Evolutionary conservation across 2,888 invertebrate species (phyloP).

Genomic region (Achlya flavicornis): DNA sequence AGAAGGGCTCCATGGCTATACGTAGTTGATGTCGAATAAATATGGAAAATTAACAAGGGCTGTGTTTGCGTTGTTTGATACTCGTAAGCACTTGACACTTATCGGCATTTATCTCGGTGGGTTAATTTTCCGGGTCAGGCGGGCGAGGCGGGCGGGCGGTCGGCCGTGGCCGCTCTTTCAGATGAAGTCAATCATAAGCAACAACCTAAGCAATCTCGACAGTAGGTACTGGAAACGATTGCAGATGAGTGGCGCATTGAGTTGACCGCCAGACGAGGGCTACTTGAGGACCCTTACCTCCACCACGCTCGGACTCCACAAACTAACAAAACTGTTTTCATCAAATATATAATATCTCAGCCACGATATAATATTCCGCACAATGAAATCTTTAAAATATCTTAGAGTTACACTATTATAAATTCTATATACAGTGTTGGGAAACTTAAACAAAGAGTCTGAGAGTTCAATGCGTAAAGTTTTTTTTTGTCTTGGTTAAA

Average conservation of each 20-base stretch:
- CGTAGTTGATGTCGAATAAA: background rate
- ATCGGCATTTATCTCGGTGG: slow-evolving; percentile 67
- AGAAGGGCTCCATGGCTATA: background rate
- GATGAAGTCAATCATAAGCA: slow-evolving; percentile 79
- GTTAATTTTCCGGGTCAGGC: slow-evolving; percentile 72
- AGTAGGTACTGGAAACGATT: slow-evolving; percentile 68
- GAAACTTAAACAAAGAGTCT: slow-evolving; percentile 31
- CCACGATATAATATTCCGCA: slow-evolving; percentile 37
- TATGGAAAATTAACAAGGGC: slow-evolving; percentile 20
- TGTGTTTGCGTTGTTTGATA: slow-evolving; percentile 41
- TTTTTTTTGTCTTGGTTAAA: slow-evolving; percentile 56
- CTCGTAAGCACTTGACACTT: slow-evolving; percentile 63
- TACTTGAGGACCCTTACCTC: slow-evolving; percentile 58
- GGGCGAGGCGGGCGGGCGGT: slow-evolving; percentile 38
- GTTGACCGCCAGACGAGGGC: slow-evolving; percentile 64
- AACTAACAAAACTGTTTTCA: slow-evolving; percentile 54
- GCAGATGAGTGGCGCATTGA: slow-evolving; percentile 70
- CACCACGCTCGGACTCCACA: slow-evolving; percentile 45
- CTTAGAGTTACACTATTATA: slow-evolving; percentile 30
- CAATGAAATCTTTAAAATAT: slow-evolving; percentile 31
- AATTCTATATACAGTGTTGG: slow-evolving; percentile 10
- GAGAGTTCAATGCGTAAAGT: slow-evolving; percentile 44
- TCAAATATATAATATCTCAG: no score
- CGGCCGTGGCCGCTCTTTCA: slow-evolving; percentile 39
- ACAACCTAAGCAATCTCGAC: slow-evolving; percentile 77